Conservation (phyloP, 2,113 vertebrate genomes). For the Prolemur simus region DNA sequence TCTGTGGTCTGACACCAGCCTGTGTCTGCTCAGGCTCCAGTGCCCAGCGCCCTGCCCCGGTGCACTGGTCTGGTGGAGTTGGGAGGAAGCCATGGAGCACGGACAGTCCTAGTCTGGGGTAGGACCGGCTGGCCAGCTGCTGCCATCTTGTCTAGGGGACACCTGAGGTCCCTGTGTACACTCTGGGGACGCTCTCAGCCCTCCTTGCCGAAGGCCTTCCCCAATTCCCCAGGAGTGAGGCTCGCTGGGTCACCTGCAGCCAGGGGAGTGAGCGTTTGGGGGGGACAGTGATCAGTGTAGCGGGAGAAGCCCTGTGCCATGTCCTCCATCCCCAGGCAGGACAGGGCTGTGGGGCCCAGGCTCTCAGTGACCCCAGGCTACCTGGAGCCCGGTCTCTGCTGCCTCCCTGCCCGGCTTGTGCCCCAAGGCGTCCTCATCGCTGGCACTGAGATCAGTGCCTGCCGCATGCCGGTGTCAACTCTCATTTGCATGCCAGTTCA, state of each 20-base stretch:
- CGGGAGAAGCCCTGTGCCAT: background rate
- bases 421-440: rapidly evolving
- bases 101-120: background rate
- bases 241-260: background rate
- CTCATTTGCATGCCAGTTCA: background rate
- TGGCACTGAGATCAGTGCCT: background rate
- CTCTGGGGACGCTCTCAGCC: background rate
- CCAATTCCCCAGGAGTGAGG: rapidly evolving
- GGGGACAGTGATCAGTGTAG: rapidly evolving
- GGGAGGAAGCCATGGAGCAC: rapidly evolving
- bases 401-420: background rate
- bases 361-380: background rate
- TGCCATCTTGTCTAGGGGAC: background rate
- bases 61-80: background rate
- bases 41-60: background rate
- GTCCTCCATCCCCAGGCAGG: background rate
- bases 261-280: rapidly evolving
- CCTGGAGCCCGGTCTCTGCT: rapidly evolving
- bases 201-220: background rate
- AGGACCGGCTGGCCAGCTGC: background rate
- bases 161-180: background rate
- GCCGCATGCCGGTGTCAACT: rapidly evolving
- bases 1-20: background rate
- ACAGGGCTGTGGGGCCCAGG: background rate
- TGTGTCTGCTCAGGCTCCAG: too few species aligned